A percentile compares a stretch with the other conserved stretches of the same genome.
phyloP scores from a whole-genome alignment of 2,113 vertebrate genomes.

The Halcyon malimbica region DNA sequence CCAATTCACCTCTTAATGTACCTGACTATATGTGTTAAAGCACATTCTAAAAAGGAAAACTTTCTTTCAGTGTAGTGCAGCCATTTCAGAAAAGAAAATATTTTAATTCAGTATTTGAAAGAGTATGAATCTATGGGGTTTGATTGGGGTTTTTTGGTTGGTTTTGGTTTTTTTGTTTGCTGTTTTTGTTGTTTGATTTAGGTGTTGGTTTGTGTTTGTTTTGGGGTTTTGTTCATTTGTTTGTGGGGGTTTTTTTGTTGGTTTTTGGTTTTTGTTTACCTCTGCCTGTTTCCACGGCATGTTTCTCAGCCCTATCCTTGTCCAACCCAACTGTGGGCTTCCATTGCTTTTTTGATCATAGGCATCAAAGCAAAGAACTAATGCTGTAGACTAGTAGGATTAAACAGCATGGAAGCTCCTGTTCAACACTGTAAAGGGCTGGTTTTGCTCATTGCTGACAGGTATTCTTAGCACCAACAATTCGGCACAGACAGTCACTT shows the following conservation, averaged over 20 bases:
- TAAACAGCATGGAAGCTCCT: background rate
- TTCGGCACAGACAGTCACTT: background rate
- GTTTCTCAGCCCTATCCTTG: background rate
- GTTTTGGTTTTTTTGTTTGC: too few relatives aligned
- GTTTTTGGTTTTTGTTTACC: too few relatives aligned
- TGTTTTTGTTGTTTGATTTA: too few relatives aligned
- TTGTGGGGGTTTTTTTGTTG: too few relatives aligned
- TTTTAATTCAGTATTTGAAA: background rate
- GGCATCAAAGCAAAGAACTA: background rate
- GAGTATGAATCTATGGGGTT: background rate
- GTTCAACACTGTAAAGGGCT: background rate
- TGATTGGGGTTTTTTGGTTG: too few relatives aligned
- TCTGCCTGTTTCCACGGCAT: background rate
- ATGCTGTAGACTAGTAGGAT: background rate
- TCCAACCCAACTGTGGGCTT: background rate
- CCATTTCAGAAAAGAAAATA: background rate
- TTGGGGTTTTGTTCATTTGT: too few relatives aligned
- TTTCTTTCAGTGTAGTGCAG: too few relatives aligned
- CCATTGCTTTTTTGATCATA: background rate
- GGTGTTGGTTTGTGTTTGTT: too few relatives aligned
- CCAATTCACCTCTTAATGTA: background rate
- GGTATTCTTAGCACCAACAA: background rate
- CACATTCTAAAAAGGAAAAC: background rate
- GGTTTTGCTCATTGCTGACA: background rate
- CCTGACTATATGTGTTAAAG: background rate